These are phyloP conservation scores for Cyclopterus lumpus DNA, from an alignment of 2,797 vertebrate species.

Conservation along the genomic window DNA sequence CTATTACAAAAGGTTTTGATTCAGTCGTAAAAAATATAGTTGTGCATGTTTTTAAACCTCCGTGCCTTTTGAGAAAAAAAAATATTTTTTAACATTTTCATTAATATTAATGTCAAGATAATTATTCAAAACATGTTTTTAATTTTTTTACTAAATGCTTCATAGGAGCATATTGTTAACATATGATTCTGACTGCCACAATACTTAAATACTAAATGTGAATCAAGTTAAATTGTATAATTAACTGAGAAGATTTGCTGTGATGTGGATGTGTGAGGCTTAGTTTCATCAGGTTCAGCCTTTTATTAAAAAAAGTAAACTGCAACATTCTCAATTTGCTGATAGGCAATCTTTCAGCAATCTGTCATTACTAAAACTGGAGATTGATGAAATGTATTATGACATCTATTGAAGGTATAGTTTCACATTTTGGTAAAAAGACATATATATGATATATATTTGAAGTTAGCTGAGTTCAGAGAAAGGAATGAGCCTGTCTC, in stretches of 20 bases:
- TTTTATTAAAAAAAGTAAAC: neutral
- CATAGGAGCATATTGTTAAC: neutral
- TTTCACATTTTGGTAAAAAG: neutral
- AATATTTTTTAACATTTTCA: neutral
- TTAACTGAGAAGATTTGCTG: neutral
- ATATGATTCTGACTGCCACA: neutral
- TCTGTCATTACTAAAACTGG: neutral
- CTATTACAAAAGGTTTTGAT: conserved; percentile 1
- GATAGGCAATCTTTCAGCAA: neutral
- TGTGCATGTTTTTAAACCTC: neutral
- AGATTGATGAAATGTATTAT: neutral
- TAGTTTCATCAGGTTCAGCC: neutral
- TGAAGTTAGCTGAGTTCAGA: neutral
- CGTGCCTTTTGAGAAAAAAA: neutral
- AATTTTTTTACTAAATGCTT: neutral
- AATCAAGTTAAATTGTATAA: neutral
- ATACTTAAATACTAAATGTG: neutral
- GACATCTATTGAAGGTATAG: neutral
- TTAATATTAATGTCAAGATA: neutral
- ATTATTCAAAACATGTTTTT: neutral
- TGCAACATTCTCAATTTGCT: neutral
- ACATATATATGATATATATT: neutral
- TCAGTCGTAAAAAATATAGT: neutral
- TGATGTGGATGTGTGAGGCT: neutral
- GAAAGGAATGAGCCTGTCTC: neutral